Base-by-base conservation (phyloP, 35 echinoderm and acorn worm species). In the Chiridota heheva region DNA sequence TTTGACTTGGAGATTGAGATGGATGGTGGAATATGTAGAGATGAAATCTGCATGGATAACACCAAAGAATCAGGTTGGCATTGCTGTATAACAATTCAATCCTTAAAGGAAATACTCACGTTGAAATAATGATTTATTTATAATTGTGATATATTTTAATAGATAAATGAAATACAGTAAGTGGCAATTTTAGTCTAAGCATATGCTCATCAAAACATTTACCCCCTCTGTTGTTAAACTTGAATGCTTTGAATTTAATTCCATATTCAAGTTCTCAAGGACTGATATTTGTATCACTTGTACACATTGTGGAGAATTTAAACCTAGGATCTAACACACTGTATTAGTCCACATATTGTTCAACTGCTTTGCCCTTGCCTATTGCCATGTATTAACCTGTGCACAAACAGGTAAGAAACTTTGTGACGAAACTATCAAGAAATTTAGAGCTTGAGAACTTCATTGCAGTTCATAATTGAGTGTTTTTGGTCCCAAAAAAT, bases 1-100 rank as follows among this genome's bases (percentile, higher is more conserved):
- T 98, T 98, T 81, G 95, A 98, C 67, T 60, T 98, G 56, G 95
- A 98, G 47, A 81, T 98, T 68, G 95, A 98, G 38, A 91, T 98
- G 89, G 95, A 98, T 64, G 82, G 85, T 42, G 89, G 73, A 10
- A 84, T 88, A 42, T 92, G 95, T 42, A 59, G 95, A 42, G 95
- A 98, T 65, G 69, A 82, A 36, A 75, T 98, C 28, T 88, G 95
- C 73, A 74, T 81, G 24, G 63, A 82, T 32, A 75, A 87, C 72
- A 74, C 60, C 12, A 87, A 91, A 46, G 95, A 98, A 88, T 58
- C 72, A 62, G 95, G 95, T 98, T 76, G 59, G 48, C n/a, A n/a
- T n/a, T n/a, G n/a, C n/a, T n/a, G n/a, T 4, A 5, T 37, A 67
- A 1, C 10, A 62, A 81, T n/a, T 26, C 10, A 44, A 34, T 3